phyloP scores from a whole-genome alignment of 2,888 invertebrate species.

The Morinoia aosen region DNA sequence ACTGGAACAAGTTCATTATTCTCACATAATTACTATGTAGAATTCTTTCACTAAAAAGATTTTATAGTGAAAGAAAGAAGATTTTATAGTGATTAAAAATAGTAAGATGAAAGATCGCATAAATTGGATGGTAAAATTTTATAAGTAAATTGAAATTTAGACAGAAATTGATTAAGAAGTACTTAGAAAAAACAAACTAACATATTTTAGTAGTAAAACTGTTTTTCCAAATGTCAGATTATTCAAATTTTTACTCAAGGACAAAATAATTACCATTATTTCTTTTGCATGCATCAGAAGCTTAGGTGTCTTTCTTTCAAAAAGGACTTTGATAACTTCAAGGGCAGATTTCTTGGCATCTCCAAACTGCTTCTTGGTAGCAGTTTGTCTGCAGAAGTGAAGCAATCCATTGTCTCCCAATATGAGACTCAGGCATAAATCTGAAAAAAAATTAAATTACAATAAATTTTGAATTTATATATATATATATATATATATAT shows the following conservation, averaged over 20 bases:
- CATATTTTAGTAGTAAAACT: background rate
- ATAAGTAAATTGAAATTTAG: too few species aligned
- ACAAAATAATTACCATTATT: slow-evolving; percentile 63
- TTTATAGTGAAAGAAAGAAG: too few species aligned
- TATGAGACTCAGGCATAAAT: slow-evolving; percentile 60
- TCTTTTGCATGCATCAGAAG: slow-evolving; percentile 61
- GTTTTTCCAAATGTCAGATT: background rate
- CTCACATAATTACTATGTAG: too few species aligned
- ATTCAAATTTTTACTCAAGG: background rate
- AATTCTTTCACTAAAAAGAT: too few species aligned
- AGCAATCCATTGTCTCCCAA: slow-evolving; percentile 61
- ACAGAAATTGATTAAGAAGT: background rate
- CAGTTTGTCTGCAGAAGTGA: slow-evolving; percentile 55
- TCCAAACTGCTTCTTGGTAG: slow-evolving; percentile 47
- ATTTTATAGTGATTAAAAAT: too few species aligned
- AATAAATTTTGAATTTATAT: background rate
- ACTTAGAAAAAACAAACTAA: background rate
- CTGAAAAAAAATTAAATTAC: slow-evolving; percentile 48
- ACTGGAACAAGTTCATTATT: background rate
- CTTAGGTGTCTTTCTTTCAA: slow-evolving; percentile 58
- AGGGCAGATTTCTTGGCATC: slow-evolving; percentile 62
- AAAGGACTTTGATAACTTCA: slow-evolving; percentile 60
- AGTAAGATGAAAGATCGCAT: too few species aligned
- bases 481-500: background rate
- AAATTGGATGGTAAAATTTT: too few species aligned